Base-by-base conservation (phyloP, 2,797 vertebrate genomes). In the Halcyon chelicuti region DNA sequence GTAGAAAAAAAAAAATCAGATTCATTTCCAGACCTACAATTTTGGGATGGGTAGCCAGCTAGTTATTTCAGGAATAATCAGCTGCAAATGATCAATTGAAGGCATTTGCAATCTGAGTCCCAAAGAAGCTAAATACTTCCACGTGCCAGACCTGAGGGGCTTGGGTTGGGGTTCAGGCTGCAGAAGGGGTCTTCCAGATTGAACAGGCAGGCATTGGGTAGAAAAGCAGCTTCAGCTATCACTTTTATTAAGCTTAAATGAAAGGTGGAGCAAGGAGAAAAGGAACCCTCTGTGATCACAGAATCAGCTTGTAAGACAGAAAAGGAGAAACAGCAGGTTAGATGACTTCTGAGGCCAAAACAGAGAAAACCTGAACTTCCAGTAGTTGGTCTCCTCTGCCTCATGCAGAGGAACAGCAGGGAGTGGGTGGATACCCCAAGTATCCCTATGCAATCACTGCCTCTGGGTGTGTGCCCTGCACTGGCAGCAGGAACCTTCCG, bases 11-110 rank as follows among this genome's bases (percentile, higher is more conserved):
- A 12, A 54, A 62, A 73, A 57, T 4, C 15, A 6, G 47, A 58
- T 71, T 46, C 1, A 7, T 80, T 92, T 92, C 42, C 67, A 93
- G 54, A 57, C 35, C 23, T 8, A 40, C 73, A 78, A 62, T 87
- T 89, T 62, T 63, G 62, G 49, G 44, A 72, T 65, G 60, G 55
- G 22, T 47, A 94, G 37, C 16, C 60, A 86, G 39, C 33, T 51
- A 90, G 33, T 75, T 90, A 84, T 72, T 92, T 96, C 65, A 70
- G 49, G 47, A 73, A 77, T 73, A 78, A 88, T 86, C 44, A 74
- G 28, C 61, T 63, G 37, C 39, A 82, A 88, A 82, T 79, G 19
- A 81, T 62, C 39, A 31, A 29, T 77, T 92, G 39, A 52, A 89
- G 54, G n/a, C 28, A n/a, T 65, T 94, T 88, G 47, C 74, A 74